These are phyloP conservation scores for Cephalotes varians DNA, from an alignment of 2,888 invertebrate species.

Conservation along the genomic window DNA sequence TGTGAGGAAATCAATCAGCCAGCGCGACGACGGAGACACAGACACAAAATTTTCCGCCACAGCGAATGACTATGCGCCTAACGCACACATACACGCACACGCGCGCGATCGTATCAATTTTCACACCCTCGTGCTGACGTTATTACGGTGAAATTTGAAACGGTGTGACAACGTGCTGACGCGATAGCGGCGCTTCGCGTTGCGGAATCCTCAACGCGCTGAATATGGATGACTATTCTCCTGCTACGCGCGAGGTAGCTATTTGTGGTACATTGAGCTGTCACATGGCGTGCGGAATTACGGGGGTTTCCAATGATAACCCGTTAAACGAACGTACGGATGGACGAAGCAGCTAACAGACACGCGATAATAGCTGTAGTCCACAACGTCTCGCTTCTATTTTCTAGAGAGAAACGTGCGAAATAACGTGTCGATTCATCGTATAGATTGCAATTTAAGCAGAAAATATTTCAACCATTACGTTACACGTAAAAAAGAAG, in stretches of 20 bases:
- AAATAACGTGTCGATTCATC: not conserved
- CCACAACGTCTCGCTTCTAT: conserved; percentile 20
- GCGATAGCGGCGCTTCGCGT: conserved; percentile 71
- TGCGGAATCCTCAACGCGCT: conserved; percentile 73
- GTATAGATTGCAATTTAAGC: not conserved
- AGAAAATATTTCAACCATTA: not conserved
- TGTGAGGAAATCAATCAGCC: conserved; percentile 18
- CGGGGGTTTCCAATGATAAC: conserved; percentile 83
- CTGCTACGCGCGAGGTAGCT: conserved; percentile 68
- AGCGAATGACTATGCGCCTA: not conserved
- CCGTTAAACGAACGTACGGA: conserved; percentile 78
- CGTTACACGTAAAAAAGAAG: not conserved
- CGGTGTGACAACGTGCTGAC: conserved; percentile 74
- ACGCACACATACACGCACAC: conserved; percentile 17
- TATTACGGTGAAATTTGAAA: conserved; percentile 72
- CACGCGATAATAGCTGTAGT: conserved; percentile 28
- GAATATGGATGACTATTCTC: conserved; percentile 80
- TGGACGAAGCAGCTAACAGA: conserved; percentile 58
- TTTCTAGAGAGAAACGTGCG: conserved; percentile 16
- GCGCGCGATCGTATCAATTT: conserved; percentile 63
- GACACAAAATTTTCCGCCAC: conserved; percentile 39
- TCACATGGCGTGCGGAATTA: conserved; percentile 79
- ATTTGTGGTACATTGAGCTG: conserved; percentile 82
- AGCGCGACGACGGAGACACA: not conserved
- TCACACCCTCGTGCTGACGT: conserved; percentile 65